Percentiles rank a stretch among this genome's conserved stretches.
These are phyloP conservation scores for Mesoclemmys tuberculata DNA, from an alignment of 2,113 vertebrate species.

Conservation along the genomic window DNA sequence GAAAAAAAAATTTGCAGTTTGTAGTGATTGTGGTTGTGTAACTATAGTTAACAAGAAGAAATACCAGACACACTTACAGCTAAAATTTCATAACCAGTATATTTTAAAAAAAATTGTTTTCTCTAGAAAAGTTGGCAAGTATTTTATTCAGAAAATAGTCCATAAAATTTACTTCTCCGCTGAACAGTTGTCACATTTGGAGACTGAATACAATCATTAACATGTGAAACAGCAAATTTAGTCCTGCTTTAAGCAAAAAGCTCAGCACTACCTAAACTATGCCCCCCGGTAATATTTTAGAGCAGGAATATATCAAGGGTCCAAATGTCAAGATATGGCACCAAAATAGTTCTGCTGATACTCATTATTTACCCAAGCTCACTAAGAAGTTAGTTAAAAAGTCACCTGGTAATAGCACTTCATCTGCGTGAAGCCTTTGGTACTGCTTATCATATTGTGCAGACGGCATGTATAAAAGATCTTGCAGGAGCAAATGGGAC, in stretches of 20 bases:
- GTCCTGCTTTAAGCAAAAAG: not conserved
- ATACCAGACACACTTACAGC: not conserved
- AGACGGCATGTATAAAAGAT: not conserved
- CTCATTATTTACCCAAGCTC: not conserved
- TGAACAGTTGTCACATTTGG: not conserved
- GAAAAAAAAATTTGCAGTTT: too few relatives aligned
- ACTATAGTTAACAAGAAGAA: not conserved
- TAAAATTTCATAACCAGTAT: not conserved
- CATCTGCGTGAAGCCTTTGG: not conserved
- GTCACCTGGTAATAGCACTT: not conserved
- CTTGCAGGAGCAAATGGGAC: not conserved
- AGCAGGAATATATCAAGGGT: not conserved
- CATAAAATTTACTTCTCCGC: not conserved
- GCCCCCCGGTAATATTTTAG: not conserved
- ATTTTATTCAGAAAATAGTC: not conserved
- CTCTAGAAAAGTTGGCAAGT: not conserved
- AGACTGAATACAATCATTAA: not conserved
- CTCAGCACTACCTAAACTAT: not conserved
- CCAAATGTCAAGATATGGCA: not conserved
- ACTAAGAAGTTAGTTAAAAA: not conserved
- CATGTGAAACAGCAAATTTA: not conserved
- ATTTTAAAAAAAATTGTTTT: not conserved
- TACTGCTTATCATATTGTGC: not conserved
- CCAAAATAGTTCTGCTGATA: not conserved
- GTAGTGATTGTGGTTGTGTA: not conserved